These are phyloP conservation scores for Leuciscus waleckii DNA, from an alignment of 2,797 vertebrate genomes.

Conservation along the genomic window DNA sequence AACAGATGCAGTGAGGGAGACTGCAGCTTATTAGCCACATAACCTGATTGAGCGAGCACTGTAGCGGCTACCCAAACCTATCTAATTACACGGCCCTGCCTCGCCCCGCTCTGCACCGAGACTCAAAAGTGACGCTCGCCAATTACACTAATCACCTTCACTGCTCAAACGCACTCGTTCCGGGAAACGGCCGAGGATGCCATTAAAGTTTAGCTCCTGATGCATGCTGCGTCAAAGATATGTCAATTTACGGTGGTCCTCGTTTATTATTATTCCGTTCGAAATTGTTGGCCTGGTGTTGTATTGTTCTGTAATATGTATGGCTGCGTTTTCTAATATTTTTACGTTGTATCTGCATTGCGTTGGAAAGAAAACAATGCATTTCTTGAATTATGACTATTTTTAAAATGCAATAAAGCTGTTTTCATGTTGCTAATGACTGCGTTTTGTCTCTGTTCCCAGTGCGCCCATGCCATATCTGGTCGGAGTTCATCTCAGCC, in stretches of 20 bases:
- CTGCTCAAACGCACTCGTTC: slow-evolving; percentile 65
- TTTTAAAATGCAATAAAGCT: slow-evolving; percentile 4
- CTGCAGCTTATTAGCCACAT: slow-evolving; percentile 65
- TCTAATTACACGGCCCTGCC: slow-evolving; percentile 61
- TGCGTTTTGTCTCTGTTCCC: slow-evolving; percentile 65
- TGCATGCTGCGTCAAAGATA: slow-evolving; percentile 5
- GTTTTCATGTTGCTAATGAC: slow-evolving; percentile 55
- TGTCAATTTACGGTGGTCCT: slow-evolving; percentile 43
- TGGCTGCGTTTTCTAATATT: not conserved
- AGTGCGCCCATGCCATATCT: slow-evolving; percentile 99
- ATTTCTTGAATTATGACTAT: not conserved
- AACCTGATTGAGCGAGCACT: slow-evolving; percentile 72
- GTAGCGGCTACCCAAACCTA: slow-evolving; percentile 66
- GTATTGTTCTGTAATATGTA: not conserved
- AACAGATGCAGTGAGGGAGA: slow-evolving; percentile 56
- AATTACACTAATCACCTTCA: slow-evolving; percentile 68
- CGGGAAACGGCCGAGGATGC: slow-evolving; percentile 62
- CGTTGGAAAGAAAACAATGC: not conserved
- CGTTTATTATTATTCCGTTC: not conserved
- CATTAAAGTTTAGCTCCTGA: slow-evolving; percentile 62
- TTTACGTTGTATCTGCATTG: not conserved
- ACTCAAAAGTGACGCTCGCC: slow-evolving; percentile 63
- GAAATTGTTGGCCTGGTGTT: not conserved
- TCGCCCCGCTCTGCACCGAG: slow-evolving; percentile 56
- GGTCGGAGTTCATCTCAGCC: slow-evolving; percentile 95